Percentiles rank a stretch among this genome's conserved stretches.
These are phyloP conservation scores for Hydrochoerus hydrochaeris DNA, from an alignment of 2,113 vertebrate genomes.

Conservation along the genomic window DNA sequence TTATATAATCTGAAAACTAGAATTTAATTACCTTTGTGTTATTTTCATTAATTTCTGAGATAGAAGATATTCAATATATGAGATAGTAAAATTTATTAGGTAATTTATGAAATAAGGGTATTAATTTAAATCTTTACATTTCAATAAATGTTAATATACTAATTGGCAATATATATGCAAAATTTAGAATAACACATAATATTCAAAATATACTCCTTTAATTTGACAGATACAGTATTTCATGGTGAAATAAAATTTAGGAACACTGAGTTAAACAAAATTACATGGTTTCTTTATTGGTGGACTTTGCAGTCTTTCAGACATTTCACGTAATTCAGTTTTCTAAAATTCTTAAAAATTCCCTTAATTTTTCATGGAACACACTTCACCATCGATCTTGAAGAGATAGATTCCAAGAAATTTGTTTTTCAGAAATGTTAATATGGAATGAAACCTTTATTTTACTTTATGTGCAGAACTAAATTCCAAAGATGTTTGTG, in stretches of 20 bases:
- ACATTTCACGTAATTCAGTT: background rate
- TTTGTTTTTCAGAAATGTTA: background rate
- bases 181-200: background rate
- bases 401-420: background rate
- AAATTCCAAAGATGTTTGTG: background rate
- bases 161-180: background rate
- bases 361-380: background rate
- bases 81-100: background rate
- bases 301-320: background rate
- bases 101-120: background rate
- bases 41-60: conserved; percentile 41
- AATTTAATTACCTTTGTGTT: background rate
- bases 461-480: conserved; percentile 33
- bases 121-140: background rate
- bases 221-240: background rate
- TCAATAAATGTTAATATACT: background rate
- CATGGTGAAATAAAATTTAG: background rate
- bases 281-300: background rate
- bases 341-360: background rate
- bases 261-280: background rate
- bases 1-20: background rate
- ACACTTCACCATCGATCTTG: background rate
- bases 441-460: background rate
- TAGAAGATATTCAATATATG: background rate
- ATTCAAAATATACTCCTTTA: background rate